Conservation (phyloP, 2,888 invertebrate genomes). For the Trachelus stipa region DNA sequence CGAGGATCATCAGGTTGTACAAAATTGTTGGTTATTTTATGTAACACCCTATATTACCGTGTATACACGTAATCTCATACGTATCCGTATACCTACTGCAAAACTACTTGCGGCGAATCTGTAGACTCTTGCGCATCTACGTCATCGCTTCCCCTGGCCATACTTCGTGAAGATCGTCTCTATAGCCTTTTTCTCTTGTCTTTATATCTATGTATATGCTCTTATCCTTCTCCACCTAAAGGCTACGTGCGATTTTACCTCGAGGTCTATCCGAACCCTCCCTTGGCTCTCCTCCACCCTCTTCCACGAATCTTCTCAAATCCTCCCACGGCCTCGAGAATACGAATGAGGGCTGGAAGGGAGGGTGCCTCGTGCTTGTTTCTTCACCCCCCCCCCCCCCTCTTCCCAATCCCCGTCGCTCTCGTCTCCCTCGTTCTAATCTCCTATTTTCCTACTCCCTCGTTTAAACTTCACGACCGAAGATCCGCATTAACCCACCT, state of each 20-base stretch:
- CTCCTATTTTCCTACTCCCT: not conserved
- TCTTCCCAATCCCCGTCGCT: too few relatives aligned
- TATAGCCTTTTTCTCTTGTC: not conserved
- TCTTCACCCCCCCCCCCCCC: not conserved
- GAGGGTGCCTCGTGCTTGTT: not conserved
- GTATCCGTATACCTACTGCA: not conserved
- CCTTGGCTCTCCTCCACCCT: not conserved
- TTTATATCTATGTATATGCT: not conserved
- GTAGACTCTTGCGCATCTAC: not conserved
- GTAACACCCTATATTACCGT: not conserved
- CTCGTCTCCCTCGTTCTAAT: not conserved
- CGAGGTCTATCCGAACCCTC: not conserved
- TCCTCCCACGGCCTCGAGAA: not conserved
- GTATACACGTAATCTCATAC: not conserved
- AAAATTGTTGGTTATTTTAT: not conserved
- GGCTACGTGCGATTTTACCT: not conserved
- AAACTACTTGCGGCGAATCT: not conserved
- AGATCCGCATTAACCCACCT: not conserved
- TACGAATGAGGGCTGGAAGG: not conserved
- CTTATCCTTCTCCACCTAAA: not conserved
- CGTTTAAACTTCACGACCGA: not conserved
- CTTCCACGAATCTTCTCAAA: not conserved
- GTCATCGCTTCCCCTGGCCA: not conserved
- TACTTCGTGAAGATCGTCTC: not conserved
- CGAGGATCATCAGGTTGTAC: not conserved